Evolutionary conservation across 2,888 invertebrate genomes (phyloP), one percentile per base, ranked within the genome.

Genomic region (Ochropleura leucogaster): DNA sequence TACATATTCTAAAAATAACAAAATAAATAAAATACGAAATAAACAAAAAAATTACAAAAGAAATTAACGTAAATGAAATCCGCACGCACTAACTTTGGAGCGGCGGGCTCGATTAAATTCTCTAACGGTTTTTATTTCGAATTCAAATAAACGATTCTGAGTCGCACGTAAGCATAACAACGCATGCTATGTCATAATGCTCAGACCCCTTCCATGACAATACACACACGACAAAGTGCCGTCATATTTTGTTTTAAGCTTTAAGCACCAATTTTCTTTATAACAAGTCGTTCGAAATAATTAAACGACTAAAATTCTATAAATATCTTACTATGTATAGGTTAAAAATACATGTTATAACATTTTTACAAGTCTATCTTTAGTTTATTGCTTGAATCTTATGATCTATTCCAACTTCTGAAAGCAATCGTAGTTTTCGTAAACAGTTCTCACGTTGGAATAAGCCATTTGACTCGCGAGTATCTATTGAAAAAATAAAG

Each of bases 231-330:
- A 91, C 94, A 93, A 85, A 90, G 92, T 92, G 93, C 92, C 95
- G 91, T 89, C 93, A 93, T 95, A 94, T 93, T 94, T 93, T 94
- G 91, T 93, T 95, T 94, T 96, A 96, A 96, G 96, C 96, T 95
- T 95, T 95, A 96, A 96, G 96, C 96, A 96, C 96, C 96, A 96
- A 96, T 95, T 96, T 96, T 96, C 94, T 95, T 96, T 96, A 96
- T 96, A 96, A 96, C 96, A 96, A 96, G 96, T 96, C 96, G 96
- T 96, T 96, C 95, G 95, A 96, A 96, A 96, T 96, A 96, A 95
- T 95, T 96, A 96, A 96, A 96, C 96, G 96, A 96, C 96, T 95
- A 95, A 95, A 96, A 92, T 95, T 96, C 95, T 96, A 96, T 96
- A 96, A 96, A 96, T 96, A 96, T 96, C 96, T 96, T 96, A 96